Evolutionary conservation across 2,888 invertebrate genomes (phyloP).

Genomic region (Phania funesta): DNA sequence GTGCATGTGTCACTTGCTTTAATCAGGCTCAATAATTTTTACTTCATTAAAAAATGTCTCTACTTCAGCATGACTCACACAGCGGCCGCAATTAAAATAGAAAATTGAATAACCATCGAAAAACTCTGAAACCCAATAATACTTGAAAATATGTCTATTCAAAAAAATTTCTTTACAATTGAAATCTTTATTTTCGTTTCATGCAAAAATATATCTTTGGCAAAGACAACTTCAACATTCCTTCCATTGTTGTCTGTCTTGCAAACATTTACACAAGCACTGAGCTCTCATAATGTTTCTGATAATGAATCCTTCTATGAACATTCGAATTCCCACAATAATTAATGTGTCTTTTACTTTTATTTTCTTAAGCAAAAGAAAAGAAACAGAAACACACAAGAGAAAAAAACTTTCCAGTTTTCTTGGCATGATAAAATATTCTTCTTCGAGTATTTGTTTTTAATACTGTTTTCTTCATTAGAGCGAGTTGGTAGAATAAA

Average conservation of each 20-base stretch:
- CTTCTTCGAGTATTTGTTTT: no score
- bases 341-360: conserved; percentile 24
- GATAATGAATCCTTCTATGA: background rate
- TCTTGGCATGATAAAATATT: conserved; percentile 21
- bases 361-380: background rate
- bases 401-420: conserved; percentile 19
- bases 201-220: background rate
- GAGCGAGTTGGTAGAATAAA: background rate
- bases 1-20: no score
- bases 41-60: no score
- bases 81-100: no score
- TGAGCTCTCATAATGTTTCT: background rate
- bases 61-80: no score
- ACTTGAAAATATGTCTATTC: no score
- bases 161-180: no score
- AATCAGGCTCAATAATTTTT: no score
- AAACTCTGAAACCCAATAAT: no score
- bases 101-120: no score
- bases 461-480: background rate
- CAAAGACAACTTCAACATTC: background rate
- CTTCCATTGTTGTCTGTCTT: background rate
- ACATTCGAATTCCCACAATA: conserved; percentile 26
- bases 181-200: background rate
- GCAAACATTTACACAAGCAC: background rate
- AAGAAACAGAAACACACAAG: no score